A percentile compares a stretch with the other conserved stretches of the same genome.
Conservation (phyloP, 2,797 vertebrate species). For the Anniella stebbinsi region DNA sequence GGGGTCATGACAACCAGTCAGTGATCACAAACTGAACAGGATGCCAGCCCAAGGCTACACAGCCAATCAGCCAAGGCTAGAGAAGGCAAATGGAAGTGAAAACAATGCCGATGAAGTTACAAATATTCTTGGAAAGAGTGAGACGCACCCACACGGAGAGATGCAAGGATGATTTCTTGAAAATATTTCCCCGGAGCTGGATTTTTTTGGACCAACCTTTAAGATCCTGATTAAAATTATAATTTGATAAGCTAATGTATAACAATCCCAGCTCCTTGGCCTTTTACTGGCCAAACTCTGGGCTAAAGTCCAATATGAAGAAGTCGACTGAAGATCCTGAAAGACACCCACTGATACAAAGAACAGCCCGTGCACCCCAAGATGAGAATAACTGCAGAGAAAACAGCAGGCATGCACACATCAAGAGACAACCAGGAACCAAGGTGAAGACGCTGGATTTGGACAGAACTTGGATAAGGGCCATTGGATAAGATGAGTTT, state of each 20-base stretch:
- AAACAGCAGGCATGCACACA: not conserved
- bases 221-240: not conserved
- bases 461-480: not conserved
- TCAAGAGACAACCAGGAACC: not conserved
- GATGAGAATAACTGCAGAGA: not conserved
- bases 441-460: not conserved
- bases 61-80: not conserved
- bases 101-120: no score
- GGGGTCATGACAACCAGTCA: not conserved
- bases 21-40: not conserved
- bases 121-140: not conserved
- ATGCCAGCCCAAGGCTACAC: not conserved
- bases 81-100: not conserved
- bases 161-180: not conserved
- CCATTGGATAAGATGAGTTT: not conserved
- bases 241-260: not conserved
- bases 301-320: not conserved
- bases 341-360: not conserved
- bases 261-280: not conserved
- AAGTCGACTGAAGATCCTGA: not conserved
- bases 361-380: not conserved
- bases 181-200: not conserved
- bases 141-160: not conserved
- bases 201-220: not conserved
- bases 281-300: not conserved